phyloP scores from a whole-genome alignment of 2,113 vertebrate genomes.

The Sylvilagus bachmani region DNA sequence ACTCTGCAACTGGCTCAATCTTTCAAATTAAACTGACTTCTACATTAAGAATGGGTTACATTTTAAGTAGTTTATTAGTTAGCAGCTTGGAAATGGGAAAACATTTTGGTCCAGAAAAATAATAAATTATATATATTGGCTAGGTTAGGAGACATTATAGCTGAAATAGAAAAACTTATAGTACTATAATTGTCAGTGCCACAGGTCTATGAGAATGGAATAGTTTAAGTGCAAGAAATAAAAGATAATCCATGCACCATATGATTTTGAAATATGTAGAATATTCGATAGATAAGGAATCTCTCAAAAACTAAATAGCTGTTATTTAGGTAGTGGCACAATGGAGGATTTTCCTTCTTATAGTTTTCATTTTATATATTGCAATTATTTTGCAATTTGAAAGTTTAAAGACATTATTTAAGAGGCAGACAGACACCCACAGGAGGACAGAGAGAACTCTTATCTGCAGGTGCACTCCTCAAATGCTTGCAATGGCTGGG shows the following conservation, averaged over 20 bases:
- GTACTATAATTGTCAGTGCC: conserved; percentile 3
- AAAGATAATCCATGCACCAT: not conserved
- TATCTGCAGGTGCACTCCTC: no score
- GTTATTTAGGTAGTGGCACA: not conserved
- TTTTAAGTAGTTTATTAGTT: conserved; percentile 63
- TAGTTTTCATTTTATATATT: not conserved
- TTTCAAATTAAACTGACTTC: conserved; percentile 61
- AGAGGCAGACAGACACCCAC: no score
- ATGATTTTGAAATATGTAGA: conserved; percentile 15
- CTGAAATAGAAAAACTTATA: conserved; percentile 32
- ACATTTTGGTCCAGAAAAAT: conserved; percentile 70
- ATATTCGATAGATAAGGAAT: not conserved
- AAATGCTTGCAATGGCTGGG: no score
- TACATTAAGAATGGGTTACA: conserved; percentile 54
- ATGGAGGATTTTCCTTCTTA: not conserved
- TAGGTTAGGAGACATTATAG: conserved; percentile 43
- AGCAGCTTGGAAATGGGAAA: conserved; percentile 54
- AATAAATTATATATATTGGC: conserved; percentile 50
- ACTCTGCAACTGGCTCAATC: conserved; percentile 2
- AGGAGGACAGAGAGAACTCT: no score
- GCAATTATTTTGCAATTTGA: conserved; percentile 12
- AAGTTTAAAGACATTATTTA: not conserved
- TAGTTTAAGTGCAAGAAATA: not conserved
- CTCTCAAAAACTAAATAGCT: not conserved
- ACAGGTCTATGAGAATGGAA: not conserved